Evolutionary conservation across 2,113 vertebrate genomes (phyloP), one percentile per base, ranked within the genome.

Genomic region (Alethe diademata): DNA sequence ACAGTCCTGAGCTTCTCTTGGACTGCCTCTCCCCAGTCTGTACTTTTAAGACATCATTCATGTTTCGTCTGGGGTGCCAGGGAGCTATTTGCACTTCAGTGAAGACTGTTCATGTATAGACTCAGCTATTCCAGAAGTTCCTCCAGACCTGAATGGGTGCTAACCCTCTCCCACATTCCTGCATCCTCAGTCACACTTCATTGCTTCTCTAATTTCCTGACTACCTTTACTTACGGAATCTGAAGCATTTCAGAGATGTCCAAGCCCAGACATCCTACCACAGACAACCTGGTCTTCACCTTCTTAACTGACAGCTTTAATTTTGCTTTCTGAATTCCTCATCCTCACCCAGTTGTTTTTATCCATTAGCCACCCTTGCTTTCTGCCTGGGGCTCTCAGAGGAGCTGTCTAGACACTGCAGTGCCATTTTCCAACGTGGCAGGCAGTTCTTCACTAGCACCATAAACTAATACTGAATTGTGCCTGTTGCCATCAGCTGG

Each of bases 291-390:
- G 51, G 43, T 73, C 48, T 94, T 90, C 78, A 90, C 43, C 78
- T 64, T 78, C 48, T 90, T 75, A 67, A 48, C 57, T 85, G 81
- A 69, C 81, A 86, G 78, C 74, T 95, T 96, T 85, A 48, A 94
- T 93, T 81, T 95, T 82, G 26, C 40, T 72, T 72, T 62, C 78
- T 78, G 66, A 53, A 74, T 95, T 95, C 65, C 22, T 81, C 70
- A 74, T 94, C 65, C 26, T 50, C 65, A 61, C 64, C 35, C 56
- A 74, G 29, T 73, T 88, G 86, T 80, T 92, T 66, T 75, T 64
- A 67, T 91, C 35, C 65, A 14, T 12, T 35, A 69, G 61, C 28
- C 64, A 57, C 7, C 56, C 29, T 85, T 66, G 43, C 57, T 24
- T 84, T 92, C 65, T 93, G 84, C 90, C 74, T 67, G 54, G 53